These are phyloP conservation scores for Brienomyrus brachyistius DNA, from an alignment of 2,113 vertebrate species.

Conservation along the genomic window DNA sequence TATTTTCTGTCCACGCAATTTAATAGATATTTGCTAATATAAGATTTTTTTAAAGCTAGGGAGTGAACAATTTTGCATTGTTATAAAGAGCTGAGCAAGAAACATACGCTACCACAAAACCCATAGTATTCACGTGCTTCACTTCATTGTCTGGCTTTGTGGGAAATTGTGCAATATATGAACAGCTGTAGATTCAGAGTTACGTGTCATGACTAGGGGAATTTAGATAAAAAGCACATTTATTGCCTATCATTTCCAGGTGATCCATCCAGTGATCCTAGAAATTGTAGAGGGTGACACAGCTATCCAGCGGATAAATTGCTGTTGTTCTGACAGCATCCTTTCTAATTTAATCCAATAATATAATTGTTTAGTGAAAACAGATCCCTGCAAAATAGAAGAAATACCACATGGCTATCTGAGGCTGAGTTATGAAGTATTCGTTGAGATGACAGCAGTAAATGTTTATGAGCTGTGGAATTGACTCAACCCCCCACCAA, in stretches of 20 bases:
- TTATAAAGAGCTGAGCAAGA: neutral
- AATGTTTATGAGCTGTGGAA: slow-evolving; percentile 21
- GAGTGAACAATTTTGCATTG: neutral
- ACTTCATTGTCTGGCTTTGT: neutral
- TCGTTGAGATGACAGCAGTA: slow-evolving; percentile 10
- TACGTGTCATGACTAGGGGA: neutral
- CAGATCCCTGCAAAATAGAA: neutral
- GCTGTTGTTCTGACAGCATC: neutral
- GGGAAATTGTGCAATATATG: neutral
- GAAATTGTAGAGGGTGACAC: neutral
- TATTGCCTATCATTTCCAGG: neutral
- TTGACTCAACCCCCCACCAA: neutral
- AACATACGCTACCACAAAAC: neutral
- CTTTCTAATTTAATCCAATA: neutral
- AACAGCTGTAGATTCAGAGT: neutral
- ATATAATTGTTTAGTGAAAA: neutral
- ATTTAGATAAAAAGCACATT: neutral
- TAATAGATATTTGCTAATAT: neutral
- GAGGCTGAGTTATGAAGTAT: neutral
- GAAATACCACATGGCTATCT: neutral
- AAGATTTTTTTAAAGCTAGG: neutral
- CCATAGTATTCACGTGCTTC: neutral
- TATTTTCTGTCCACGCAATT: neutral
- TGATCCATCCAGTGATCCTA: neutral
- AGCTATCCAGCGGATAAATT: neutral